phyloP scores from a whole-genome alignment of 2,888 invertebrate species.

The Meliscaeva auricollis region DNA sequence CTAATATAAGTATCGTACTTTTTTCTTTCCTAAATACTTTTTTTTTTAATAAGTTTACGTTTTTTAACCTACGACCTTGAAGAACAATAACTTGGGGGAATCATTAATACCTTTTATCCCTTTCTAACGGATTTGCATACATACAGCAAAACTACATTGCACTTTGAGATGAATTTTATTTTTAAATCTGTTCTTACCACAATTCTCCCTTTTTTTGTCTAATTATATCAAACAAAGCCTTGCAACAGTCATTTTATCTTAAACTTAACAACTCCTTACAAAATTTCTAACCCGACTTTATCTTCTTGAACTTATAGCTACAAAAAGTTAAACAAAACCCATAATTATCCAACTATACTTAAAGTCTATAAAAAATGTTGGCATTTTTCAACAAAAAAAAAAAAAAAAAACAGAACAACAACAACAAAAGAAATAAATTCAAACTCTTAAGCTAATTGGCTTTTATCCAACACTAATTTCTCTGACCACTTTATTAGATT shows the following conservation, averaged over 20 bases:
- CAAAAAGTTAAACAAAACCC: not conserved
- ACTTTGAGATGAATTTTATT: too few species aligned
- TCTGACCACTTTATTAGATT: constrained; percentile 39
- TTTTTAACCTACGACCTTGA: too few species aligned
- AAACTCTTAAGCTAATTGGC: constrained; percentile 42
- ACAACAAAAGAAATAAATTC: not conserved
- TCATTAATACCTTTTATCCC: too few species aligned
- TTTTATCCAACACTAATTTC: constrained; percentile 41
- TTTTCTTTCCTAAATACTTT: too few species aligned
- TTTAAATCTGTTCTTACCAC: too few species aligned
- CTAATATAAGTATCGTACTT: too few species aligned
- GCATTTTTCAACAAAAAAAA: not conserved
- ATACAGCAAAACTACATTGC: too few species aligned
- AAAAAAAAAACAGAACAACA: not conserved
- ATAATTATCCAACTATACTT: not conserved
- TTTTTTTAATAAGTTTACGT: too few species aligned
- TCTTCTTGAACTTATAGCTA: not conserved
- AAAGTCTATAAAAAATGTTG: not conserved
- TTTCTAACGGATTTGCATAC: too few species aligned
- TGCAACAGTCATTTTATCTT: not conserved
- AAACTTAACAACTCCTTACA: not conserved
- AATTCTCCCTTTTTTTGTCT: too few species aligned
- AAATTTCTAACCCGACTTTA: not conserved
- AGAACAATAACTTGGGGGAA: too few species aligned
- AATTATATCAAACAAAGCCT: too few species aligned